These are phyloP conservation scores for Parazoanthus atlanticus DNA, from an alignment of 92 coral and sea anemone genomes.

Conservation along the genomic window DNA sequence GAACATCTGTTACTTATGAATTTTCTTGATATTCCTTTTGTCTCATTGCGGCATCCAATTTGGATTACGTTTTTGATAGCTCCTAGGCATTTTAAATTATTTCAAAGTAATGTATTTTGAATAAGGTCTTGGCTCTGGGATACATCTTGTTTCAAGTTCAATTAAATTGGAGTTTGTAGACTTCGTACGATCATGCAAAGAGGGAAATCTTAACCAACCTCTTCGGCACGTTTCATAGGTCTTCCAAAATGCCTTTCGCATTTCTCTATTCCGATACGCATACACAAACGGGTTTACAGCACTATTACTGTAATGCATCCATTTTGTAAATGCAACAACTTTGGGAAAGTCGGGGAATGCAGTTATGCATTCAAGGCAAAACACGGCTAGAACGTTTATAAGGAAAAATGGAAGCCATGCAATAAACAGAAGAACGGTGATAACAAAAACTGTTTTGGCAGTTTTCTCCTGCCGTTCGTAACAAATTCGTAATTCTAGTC, in stretches of 20 bases:
- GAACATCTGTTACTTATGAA: neutral
- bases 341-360: neutral
- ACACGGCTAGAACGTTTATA: neutral
- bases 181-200: neutral
- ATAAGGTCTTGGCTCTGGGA: neutral
- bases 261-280: constrained; percentile 8
- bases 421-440: constrained; percentile 7
- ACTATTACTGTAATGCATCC: constrained; percentile 31
- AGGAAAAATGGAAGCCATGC: constrained; percentile 24
- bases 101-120: neutral
- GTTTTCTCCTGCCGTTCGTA: constrained; percentile 5
- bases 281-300: constrained; percentile 20
- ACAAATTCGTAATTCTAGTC: neutral
- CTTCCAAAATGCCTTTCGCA: constrained; percentile 17
- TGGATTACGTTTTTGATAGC: neutral
- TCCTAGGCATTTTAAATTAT: neutral
- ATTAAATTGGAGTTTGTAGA: neutral
- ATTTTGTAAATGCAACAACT: constrained; percentile 12
- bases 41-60: neutral
- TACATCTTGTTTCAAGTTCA: neutral
- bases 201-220: neutral
- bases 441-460: neutral
- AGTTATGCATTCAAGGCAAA: constrained; percentile 4
- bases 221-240: neutral
- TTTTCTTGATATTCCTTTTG: neutral